Conservation (phyloP, 2,113 vertebrate genomes). For the Vulpes vulpes region DNA sequence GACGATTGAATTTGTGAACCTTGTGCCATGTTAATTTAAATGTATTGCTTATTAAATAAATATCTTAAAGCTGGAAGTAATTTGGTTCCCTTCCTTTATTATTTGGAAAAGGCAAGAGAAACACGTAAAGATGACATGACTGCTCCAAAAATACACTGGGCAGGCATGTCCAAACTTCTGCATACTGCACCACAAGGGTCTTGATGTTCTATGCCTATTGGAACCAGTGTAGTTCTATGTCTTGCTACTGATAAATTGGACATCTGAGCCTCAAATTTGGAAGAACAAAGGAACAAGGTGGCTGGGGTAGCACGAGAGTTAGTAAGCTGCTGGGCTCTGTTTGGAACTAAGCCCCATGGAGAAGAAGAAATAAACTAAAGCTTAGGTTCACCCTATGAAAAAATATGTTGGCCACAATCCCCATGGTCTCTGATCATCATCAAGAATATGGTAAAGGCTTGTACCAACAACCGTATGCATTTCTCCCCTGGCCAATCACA, state of each 20-base stretch:
- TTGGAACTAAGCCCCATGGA: background rate
- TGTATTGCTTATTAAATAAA: background rate
- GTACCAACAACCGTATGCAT: fast-evolving
- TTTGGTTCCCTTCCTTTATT: background rate
- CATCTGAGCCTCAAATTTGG: background rate
- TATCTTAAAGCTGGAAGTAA: background rate
- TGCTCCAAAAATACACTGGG: background rate
- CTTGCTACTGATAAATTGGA: background rate
- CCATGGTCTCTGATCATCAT: background rate
- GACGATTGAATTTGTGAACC: background rate
- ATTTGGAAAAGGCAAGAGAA: background rate
- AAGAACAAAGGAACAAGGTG: background rate
- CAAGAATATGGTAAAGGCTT: background rate
- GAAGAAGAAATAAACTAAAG: background rate
- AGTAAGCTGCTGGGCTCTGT: background rate
- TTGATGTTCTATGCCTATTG: background rate
- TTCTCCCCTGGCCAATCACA: background rate
- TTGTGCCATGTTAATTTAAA: background rate
- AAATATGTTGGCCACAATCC: background rate
- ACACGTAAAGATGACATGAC: background rate
- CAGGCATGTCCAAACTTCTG: background rate
- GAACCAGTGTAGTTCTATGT: background rate
- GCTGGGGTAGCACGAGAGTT: background rate
- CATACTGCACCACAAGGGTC: background rate
- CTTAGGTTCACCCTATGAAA: background rate